phyloP scores from a whole-genome alignment of 2,888 invertebrate genomes.

The Megamerina dolium region DNA sequence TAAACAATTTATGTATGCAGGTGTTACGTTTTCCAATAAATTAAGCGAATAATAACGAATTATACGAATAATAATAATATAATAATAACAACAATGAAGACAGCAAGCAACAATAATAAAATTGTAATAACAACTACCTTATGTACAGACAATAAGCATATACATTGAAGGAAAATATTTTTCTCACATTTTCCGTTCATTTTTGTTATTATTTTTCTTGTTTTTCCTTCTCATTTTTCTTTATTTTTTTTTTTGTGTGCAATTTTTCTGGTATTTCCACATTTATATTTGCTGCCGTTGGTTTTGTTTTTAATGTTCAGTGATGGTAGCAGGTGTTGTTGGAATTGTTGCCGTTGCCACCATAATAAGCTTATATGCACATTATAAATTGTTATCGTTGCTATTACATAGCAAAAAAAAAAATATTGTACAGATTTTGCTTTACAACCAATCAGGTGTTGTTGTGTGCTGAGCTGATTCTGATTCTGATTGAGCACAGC shows the following conservation, averaged over 20 bases:
- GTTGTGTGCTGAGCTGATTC: neutral
- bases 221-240: neutral
- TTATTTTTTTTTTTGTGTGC: too few relatives aligned
- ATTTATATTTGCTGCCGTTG: conserved; percentile 4
- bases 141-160: neutral
- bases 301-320: conserved; percentile 1
- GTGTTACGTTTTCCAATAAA: conserved; percentile 16
- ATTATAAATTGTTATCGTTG: neutral
- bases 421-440: neutral
- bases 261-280: too few relatives aligned
- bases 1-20: conserved; percentile 20
- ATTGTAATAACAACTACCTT: neutral
- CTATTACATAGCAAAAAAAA: neutral
- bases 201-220: neutral
- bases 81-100: too few relatives aligned
- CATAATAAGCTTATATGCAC: too few relatives aligned
- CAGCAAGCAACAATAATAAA: neutral
- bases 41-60: neutral
- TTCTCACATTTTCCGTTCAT: conserved; percentile 3
- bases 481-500: conserved; percentile 8
- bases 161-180: conserved; percentile 15
- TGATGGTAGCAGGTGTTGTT: conserved; percentile 6
- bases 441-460: neutral
- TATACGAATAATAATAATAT: too few relatives aligned
- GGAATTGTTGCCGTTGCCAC: neutral